Conservation (phyloP, 2,888 invertebrate species). For the Nesidiocoris tenuis region DNA sequence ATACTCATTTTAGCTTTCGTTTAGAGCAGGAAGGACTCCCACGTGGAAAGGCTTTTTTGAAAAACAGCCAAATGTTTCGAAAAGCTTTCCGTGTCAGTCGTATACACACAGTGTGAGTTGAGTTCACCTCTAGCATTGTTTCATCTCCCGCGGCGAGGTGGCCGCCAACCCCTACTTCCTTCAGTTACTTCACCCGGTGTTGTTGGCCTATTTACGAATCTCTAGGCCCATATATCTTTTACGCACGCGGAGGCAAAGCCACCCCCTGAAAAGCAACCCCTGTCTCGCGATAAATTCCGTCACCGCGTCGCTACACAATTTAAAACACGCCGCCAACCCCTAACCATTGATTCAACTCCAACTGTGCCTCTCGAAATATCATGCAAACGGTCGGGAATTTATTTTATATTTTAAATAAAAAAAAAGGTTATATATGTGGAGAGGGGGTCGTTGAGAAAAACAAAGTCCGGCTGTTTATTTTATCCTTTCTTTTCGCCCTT, state of each 20-base stretch:
- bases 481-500: neutral
- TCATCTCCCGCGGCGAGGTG: neutral
- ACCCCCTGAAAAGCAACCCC: neutral
- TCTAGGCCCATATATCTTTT: neutral
- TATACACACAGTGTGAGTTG: neutral
- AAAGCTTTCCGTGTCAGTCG: neutral
- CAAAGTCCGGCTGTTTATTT: neutral
- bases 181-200: neutral
- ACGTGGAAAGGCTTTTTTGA: neutral
- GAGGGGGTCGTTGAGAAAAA: no score
- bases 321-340: constrained; percentile 16
- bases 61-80: neutral
- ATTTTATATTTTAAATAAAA: neutral
- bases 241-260: neutral
- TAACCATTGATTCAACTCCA: neutral
- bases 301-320: constrained; percentile 24
- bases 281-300: constrained; percentile 29
- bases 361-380: neutral
- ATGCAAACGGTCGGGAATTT: neutral
- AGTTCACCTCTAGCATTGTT: neutral
- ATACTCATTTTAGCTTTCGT: neutral
- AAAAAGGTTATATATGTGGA: neutral
- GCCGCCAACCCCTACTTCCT: neutral
- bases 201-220: neutral
- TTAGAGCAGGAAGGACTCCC: neutral